These are phyloP conservation scores for Acleris emargana DNA, from an alignment of 2,888 invertebrate genomes.

Conservation along the genomic window DNA sequence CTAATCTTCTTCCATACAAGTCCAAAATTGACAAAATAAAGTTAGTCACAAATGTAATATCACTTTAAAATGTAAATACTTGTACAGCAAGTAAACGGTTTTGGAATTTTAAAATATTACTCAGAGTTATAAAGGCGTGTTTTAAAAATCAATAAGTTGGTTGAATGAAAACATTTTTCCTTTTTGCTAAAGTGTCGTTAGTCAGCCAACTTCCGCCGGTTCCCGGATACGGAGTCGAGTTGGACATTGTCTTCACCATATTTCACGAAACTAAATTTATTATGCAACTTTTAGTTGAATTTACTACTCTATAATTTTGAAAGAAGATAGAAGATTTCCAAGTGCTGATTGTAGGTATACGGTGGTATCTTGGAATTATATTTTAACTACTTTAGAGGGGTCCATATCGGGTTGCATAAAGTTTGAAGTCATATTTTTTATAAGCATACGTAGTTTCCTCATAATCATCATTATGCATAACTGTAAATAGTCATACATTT, in stretches of 20 bases:
- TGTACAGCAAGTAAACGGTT: too few relatives aligned
- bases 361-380: background rate
- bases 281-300: slow-evolving; percentile 49
- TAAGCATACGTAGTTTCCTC: too few relatives aligned
- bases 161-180: slow-evolving; percentile 56
- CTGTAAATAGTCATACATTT: too few relatives aligned
- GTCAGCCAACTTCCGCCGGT: slow-evolving; percentile 55
- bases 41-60: too few relatives aligned
- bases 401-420: too few relatives aligned
- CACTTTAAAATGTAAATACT: too few relatives aligned
- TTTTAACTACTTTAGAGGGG: too few relatives aligned
- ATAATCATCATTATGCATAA: too few relatives aligned
- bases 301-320: slow-evolving; percentile 40
- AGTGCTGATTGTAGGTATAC: slow-evolving; percentile 5
- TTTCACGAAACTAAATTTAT: slow-evolving; percentile 54
- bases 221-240: slow-evolving; percentile 51
- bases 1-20: too few relatives aligned
- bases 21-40: too few relatives aligned
- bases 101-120: background rate
- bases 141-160: slow-evolving; percentile 30
- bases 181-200: slow-evolving; percentile 58
- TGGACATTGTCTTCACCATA: slow-evolving; percentile 59
- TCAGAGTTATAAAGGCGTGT: background rate
- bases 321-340: slow-evolving; percentile 27
- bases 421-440: too few relatives aligned